Evolutionary conservation across 2,797 vertebrate genomes (phyloP).

Genomic region (Poecilia wingei): DNA sequence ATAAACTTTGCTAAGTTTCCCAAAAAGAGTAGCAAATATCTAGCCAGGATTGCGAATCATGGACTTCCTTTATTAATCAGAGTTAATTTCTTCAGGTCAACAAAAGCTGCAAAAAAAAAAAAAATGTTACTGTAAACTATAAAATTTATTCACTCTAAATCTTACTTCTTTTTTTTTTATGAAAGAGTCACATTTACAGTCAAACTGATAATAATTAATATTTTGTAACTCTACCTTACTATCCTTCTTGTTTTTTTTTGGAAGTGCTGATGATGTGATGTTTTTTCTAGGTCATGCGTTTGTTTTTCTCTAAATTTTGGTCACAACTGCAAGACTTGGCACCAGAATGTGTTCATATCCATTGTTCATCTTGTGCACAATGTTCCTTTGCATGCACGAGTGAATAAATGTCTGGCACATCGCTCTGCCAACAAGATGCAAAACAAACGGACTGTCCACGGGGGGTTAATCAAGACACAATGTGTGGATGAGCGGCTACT

Average conservation of each 20-base stretch:
- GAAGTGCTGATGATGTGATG: not conserved
- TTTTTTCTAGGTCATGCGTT: conserved; percentile 5
- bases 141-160: not conserved
- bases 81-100: not conserved
- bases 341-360: conserved; percentile 3
- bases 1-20: not conserved
- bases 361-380: conserved; percentile 26
- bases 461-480: conserved; percentile 20
- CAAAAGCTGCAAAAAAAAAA: not conserved
- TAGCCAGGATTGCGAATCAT: not conserved
- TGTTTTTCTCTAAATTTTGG: not conserved
- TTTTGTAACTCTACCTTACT: not conserved
- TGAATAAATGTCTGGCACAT: conserved; percentile 16
- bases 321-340: conserved; percentile 1
- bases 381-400: conserved; percentile 37
- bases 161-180: not conserved
- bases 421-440: conserved; percentile 1
- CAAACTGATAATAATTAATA: not conserved
- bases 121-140: not conserved
- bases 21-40: not conserved
- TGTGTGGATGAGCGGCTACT: conserved; percentile 11
- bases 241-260: not conserved
- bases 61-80: not conserved
- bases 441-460: conserved; percentile 4
- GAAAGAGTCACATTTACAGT: not conserved